These are phyloP conservation scores for Caenorhabditis zanzibari DNA, from an alignment of 2,888 invertebrate genomes.

Conservation along the genomic window DNA sequence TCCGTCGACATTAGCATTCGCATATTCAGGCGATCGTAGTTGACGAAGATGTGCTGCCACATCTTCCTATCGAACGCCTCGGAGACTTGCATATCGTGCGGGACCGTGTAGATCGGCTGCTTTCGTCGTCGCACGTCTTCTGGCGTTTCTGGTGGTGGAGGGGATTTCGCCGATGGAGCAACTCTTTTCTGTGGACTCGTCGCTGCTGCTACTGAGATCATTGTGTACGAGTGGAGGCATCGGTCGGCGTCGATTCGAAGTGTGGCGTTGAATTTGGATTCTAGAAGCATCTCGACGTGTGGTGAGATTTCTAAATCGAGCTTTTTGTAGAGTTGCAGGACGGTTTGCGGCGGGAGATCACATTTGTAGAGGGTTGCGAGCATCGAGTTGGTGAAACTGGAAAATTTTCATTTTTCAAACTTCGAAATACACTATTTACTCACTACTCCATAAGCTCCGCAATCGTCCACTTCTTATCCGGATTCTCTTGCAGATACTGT, in stretches of 20 bases:
- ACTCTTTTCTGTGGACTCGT: too few relatives aligned
- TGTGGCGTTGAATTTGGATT: slow-evolving; percentile 15
- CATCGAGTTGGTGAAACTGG: slow-evolving; percentile 33
- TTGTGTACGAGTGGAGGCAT: neutral
- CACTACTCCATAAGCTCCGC: slow-evolving; percentile 8
- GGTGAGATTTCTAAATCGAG: slow-evolving; percentile 15
- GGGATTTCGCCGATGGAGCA: too few relatives aligned
- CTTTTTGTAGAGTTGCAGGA: slow-evolving; percentile 10
- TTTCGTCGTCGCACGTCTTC: neutral
- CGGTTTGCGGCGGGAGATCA: neutral
- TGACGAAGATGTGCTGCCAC: slow-evolving; percentile 20
- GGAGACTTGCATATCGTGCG: slow-evolving; percentile 4
- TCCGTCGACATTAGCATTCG: neutral
- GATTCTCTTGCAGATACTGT: slow-evolving; percentile 8
- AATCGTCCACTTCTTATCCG: neutral
- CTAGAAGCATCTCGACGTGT: slow-evolving; percentile 42
- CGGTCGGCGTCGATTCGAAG: slow-evolving; percentile 19
- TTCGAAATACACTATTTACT: slow-evolving; percentile 14
- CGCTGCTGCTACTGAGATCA: neutral
- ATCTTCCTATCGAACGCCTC: slow-evolving; percentile 10
- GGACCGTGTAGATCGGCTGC: neutral
- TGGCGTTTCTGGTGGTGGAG: neutral
- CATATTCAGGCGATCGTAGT: neutral
- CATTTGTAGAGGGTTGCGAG: slow-evolving; percentile 27
- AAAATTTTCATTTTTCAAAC: too few relatives aligned